These are phyloP conservation scores for Malurus elegans DNA, from an alignment of 2,113 vertebrate species.

Conservation along the genomic window DNA sequence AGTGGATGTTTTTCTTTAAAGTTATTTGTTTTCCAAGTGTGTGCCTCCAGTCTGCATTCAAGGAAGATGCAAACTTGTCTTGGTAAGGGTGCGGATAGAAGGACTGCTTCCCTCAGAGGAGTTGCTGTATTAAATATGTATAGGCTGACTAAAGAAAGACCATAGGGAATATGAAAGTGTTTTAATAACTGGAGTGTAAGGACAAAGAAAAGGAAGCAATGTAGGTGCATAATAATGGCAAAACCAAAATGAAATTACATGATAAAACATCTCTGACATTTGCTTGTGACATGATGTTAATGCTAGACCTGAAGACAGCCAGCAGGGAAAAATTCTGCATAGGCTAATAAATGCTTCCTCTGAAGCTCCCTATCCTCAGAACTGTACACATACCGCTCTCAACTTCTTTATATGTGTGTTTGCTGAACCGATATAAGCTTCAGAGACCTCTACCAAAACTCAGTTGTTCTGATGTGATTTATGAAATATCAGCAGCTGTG, in stretches of 20 bases:
- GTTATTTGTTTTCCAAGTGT: not conserved
- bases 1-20: not conserved
- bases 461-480: not conserved
- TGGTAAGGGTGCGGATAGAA: not conserved
- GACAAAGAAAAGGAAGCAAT: not conserved
- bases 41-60: not conserved
- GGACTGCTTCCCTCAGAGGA: not conserved
- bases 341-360: not conserved
- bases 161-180: not conserved
- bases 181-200: slow-evolving; percentile 1
- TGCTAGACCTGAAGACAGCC: not conserved
- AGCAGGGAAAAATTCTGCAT: not conserved
- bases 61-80: not conserved
- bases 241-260: not conserved
- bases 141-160: not conserved
- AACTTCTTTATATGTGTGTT: not conserved
- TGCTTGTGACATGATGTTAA: not conserved
- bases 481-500: not conserved
- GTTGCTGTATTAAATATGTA: not conserved
- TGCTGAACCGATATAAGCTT: not conserved
- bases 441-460: not conserved
- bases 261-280: slow-evolving; percentile 1
- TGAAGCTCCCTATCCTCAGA: not conserved
- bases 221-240: not conserved
- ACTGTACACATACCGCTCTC: not conserved